phyloP scores from a whole-genome alignment of 2,113 vertebrate genomes.

The Nothoprocta perdicaria region DNA sequence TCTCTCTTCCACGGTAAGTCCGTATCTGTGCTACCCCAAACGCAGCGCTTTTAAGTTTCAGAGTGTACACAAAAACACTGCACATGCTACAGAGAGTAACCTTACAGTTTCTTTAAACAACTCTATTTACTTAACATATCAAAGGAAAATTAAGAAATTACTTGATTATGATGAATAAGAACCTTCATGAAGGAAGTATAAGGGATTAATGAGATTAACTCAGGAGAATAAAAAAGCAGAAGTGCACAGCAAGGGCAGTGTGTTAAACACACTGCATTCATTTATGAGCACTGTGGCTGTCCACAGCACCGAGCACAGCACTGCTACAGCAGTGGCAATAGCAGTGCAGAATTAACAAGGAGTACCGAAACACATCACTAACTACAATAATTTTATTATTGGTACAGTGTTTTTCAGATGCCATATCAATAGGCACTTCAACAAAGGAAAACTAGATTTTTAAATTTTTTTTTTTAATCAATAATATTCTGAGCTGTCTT shows the following conservation, averaged over 20 bases:
- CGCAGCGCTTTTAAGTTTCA: neutral
- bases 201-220: neutral
- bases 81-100: neutral
- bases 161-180: neutral
- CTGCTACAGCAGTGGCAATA: neutral
- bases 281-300: neutral
- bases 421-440: neutral
- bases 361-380: neutral
- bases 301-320: neutral
- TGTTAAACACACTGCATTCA: neutral
- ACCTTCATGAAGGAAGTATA: neutral
- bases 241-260: neutral
- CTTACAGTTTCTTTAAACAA: neutral
- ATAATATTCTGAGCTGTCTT: neutral
- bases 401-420: neutral
- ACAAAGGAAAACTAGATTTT: neutral
- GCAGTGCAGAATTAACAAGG: neutral
- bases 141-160: slow-evolving; percentile 6
- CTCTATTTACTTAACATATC: neutral
- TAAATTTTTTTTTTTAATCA: neutral
- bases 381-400: neutral
- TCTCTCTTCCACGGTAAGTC: neutral
- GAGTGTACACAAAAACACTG: neutral
- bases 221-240: neutral
- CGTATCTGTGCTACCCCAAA: neutral